These are phyloP conservation scores for Coleophora deauratella DNA, from an alignment of 2,888 invertebrate genomes.

Conservation along the genomic window DNA sequence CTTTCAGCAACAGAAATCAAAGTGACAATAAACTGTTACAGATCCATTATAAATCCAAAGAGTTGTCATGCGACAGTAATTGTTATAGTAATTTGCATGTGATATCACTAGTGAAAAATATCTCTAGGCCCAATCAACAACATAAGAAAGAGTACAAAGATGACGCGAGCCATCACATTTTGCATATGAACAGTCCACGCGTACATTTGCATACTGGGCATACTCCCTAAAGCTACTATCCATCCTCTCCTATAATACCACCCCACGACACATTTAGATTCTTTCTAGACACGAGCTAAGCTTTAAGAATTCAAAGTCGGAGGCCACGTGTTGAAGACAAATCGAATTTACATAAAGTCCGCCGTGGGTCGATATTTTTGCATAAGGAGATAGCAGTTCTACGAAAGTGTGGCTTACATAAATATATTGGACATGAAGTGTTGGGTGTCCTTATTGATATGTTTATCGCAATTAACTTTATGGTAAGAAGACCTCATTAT, in stretches of 20 bases:
- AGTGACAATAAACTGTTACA: no score
- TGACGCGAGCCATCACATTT: constrained; percentile 49
- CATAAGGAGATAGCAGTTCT: constrained; percentile 65
- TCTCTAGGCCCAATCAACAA: constrained; percentile 30
- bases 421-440: constrained; percentile 27
- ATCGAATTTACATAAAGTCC: constrained; percentile 64
- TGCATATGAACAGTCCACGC: constrained; percentile 70
- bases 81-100: constrained; percentile 1
- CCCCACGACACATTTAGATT: constrained; percentile 41
- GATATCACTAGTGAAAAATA: constrained; percentile 20
- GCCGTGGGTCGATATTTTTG: constrained; percentile 70
- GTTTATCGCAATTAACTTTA: constrained; percentile 24
- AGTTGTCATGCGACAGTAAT: no score
- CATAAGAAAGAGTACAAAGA: constrained; percentile 49
- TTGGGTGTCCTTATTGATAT: constrained; percentile 10
- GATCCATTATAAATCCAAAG: no score
- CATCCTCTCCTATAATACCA: constrained; percentile 25
- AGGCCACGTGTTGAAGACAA: constrained; percentile 50
- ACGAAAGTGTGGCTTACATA: constrained; percentile 45
- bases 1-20: no score
- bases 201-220: constrained; percentile 61
- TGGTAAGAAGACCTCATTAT: constrained; percentile 26
- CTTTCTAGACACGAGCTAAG: constrained; percentile 42
- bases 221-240: constrained; percentile 52
- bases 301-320: constrained; percentile 29